phyloP scores from a whole-genome alignment of 1,140 invertebrate species.

The Telenomus remus region DNA sequence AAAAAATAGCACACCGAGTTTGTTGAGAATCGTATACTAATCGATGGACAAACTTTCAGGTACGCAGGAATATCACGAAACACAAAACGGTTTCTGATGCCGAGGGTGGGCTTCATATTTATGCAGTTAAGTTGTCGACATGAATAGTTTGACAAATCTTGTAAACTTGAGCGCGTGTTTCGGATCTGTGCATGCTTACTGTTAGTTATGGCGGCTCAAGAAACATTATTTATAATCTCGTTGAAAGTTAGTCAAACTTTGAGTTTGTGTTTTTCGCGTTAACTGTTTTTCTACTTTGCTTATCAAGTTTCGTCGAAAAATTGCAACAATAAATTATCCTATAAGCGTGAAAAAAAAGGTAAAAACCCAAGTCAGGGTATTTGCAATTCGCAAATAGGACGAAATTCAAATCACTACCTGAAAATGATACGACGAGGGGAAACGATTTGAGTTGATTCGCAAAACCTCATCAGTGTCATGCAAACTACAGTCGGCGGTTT shows the following conservation, averaged over 20 bases:
- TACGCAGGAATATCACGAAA: background rate
- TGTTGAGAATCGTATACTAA: background rate
- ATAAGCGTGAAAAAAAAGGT: no score
- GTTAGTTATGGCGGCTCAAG: background rate
- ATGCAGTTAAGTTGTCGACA: background rate
- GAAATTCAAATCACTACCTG: no score
- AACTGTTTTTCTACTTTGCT: no score
- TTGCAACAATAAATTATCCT: no score
- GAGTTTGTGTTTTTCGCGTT: background rate
- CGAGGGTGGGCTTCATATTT: background rate
- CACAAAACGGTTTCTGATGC: background rate
- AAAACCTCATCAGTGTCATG: no score
- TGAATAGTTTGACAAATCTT: slow-evolving; percentile 2
- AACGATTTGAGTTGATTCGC: no score
- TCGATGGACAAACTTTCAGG: background rate
- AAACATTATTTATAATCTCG: background rate
- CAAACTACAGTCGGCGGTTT: no score
- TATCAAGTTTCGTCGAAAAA: no score
- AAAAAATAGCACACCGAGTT: no score
- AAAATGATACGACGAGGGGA: no score
- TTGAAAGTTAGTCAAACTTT: background rate
- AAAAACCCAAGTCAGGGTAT: no score
- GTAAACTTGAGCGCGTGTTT: background rate
- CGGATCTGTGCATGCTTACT: background rate
- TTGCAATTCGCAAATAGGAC: no score